Conservation (phyloP, 2,797 vertebrate genomes). For the Sorex maritimensis region DNA sequence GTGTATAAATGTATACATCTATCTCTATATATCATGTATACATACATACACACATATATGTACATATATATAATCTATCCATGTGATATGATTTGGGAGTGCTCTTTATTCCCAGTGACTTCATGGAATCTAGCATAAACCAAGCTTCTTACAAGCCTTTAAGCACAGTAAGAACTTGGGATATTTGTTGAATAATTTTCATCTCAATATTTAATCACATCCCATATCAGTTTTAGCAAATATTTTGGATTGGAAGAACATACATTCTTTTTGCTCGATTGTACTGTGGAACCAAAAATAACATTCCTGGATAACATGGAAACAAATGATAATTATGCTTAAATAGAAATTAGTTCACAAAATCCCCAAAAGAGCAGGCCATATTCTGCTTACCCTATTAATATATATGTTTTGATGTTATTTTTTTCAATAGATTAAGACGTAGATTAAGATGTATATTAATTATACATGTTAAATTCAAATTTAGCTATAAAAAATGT, state of each 20-base stretch:
- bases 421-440: neutral
- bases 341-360: neutral
- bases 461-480: neutral
- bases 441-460: neutral
- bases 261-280: neutral
- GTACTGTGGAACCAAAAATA: neutral
- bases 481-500: neutral
- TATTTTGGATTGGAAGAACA: neutral
- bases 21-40: no score
- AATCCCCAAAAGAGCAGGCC: neutral
- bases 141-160: neutral
- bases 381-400: neutral
- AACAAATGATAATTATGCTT: neutral
- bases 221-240: neutral
- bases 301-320: neutral
- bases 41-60: no score
- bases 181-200: neutral
- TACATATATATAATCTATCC: no score
- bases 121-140: neutral
- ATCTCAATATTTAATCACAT: neutral
- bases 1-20: no score
- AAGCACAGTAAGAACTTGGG: conserved; percentile 13
- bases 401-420: neutral
- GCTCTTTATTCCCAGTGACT: neutral
- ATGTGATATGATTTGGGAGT: neutral